phyloP scores from a whole-genome alignment of 2,113 vertebrate species.

The Leptodactylus fuscus region DNA sequence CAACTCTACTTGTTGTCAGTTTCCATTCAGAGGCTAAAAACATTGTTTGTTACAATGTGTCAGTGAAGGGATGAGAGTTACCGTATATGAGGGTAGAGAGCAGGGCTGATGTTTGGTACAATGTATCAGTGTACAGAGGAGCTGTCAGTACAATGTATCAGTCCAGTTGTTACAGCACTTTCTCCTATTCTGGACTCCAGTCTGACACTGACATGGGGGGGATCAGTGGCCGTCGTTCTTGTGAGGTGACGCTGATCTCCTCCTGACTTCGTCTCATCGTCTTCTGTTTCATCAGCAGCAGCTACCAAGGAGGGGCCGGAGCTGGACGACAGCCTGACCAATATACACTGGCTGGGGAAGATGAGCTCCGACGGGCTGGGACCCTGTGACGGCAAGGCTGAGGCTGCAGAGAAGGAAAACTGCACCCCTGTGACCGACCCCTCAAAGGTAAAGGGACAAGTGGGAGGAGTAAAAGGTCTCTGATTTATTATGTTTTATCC shows the following conservation, averaged over 20 bases:
- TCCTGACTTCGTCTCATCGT: no score
- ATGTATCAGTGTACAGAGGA: not conserved
- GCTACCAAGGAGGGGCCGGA: not conserved
- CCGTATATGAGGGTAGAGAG: no score
- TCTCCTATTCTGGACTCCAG: no score
- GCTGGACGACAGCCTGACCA: conserved; percentile 87
- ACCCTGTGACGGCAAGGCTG: conserved; percentile 68
- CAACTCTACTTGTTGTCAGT: not conserved
- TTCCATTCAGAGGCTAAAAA: no score
- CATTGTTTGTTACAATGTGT: not conserved
- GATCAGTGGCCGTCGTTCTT: not conserved
- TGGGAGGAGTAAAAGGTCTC: not conserved
- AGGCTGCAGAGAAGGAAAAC: conserved; percentile 79
- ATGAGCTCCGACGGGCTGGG: conserved; percentile 79
- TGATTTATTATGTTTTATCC: no score
- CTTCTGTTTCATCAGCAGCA: no score
- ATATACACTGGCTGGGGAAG: conserved; percentile 89
- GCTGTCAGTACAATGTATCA: not conserved
- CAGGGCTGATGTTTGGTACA: not conserved
- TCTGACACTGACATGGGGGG: no score
- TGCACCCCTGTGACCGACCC: conserved; percentile 61
- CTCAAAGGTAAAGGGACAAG: conserved; percentile 74
- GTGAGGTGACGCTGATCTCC: no score
- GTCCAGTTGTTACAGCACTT: not conserved
- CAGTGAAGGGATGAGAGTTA: not conserved